These are phyloP conservation scores for Amphipyra tragopoginis DNA, from an alignment of 2,888 invertebrate genomes.

Conservation along the genomic window DNA sequence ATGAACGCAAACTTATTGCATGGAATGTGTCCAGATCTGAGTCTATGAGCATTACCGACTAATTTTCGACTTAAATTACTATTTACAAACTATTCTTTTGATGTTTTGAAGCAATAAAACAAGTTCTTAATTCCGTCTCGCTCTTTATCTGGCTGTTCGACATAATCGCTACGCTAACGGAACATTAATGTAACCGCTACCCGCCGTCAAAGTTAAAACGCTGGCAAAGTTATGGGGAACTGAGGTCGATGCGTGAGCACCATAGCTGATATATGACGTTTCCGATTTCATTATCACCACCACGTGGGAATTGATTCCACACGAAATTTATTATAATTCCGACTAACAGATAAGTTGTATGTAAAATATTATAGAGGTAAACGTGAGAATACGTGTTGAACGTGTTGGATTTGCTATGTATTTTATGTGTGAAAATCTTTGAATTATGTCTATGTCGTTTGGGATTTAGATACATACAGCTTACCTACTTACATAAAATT, in stretches of 20 bases:
- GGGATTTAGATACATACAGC: too few species aligned
- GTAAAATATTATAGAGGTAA: slow-evolving; percentile 36
- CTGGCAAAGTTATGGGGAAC: slow-evolving; percentile 62
- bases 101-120: too few species aligned
- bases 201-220: slow-evolving; percentile 53
- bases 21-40: too few species aligned
- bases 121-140: too few species aligned
- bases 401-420: slow-evolving; percentile 21
- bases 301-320: slow-evolving; percentile 55
- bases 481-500: too few species aligned
- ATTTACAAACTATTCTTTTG: too few species aligned
- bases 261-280: slow-evolving; percentile 64
- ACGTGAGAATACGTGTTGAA: slow-evolving; percentile 41
- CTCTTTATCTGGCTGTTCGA: too few species aligned
- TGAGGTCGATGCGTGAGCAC: slow-evolving; percentile 55
- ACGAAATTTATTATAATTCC: slow-evolving; percentile 53
- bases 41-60: too few species aligned
- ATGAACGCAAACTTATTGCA: too few species aligned
- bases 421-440: slow-evolving; percentile 44
- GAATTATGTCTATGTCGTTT: slow-evolving; percentile 24
- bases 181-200: neutral
- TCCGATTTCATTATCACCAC: slow-evolving; percentile 65
- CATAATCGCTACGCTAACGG: slow-evolving; percentile 13
- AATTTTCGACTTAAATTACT: too few species aligned
- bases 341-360: slow-evolving; percentile 23